A percentile compares a stretch with the other conserved stretches of the same genome.
Evolutionary conservation across 2,113 vertebrate species (phyloP).

Genomic region (Psilopsiagon aurifrons): DNA sequence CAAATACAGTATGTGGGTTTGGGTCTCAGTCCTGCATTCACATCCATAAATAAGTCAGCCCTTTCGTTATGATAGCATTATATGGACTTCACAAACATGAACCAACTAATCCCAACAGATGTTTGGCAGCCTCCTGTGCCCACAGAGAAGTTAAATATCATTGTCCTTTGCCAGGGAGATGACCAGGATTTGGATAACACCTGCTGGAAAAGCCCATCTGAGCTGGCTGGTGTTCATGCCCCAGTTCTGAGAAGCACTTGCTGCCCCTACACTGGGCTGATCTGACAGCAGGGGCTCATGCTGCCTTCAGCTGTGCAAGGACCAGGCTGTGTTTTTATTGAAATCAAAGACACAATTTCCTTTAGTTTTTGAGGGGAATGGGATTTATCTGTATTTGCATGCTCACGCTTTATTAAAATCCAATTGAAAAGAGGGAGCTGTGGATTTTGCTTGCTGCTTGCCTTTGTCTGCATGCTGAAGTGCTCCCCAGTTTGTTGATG

Average conservation of each 20-base stretch:
- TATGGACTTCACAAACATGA: neutral
- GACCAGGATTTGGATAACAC: slow-evolving; percentile 4
- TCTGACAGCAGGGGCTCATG: neutral
- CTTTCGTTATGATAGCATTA: neutral
- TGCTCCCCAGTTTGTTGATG: neutral
- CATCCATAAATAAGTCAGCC: slow-evolving; percentile 2
- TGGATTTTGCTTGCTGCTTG: neutral
- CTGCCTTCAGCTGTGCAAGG: neutral
- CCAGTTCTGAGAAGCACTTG: neutral
- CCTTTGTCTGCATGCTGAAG: accelerated
- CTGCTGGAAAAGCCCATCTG: neutral
- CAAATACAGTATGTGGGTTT: neutral
- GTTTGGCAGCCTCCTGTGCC: slow-evolving; percentile 15
- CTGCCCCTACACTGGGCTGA: accelerated
- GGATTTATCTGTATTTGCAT: neutral
- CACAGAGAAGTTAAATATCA: slow-evolving; percentile 38
- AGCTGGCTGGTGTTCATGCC: neutral
- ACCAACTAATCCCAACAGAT: slow-evolving; percentile 38
- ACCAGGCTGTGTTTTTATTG: neutral
- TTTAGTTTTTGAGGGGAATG: neutral
- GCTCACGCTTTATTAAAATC: neutral
- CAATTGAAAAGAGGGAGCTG: neutral
- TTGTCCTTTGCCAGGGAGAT: slow-evolving; percentile 11
- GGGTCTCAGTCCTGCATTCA: neutral
- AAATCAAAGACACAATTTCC: neutral